Conservation (phyloP, 2,113 vertebrate species). For the Apeltes quadracus region DNA sequence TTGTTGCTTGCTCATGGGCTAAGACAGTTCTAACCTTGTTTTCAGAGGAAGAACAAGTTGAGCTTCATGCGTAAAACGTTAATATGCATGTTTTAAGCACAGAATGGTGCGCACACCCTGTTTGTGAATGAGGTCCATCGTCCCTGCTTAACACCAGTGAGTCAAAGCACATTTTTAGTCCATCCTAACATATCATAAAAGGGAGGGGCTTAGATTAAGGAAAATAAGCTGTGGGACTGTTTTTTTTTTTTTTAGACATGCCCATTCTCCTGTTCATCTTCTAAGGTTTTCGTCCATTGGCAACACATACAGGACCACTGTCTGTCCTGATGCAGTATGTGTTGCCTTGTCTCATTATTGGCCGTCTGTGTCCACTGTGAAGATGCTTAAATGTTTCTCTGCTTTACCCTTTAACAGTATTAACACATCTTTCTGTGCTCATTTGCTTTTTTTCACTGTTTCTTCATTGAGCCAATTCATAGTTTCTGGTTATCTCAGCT, state of each 20-base stretch:
- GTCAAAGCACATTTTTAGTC: background rate
- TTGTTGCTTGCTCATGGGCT: background rate
- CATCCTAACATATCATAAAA: background rate
- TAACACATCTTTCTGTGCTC: constrained; percentile 48
- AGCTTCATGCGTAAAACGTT: background rate
- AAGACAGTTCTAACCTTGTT: background rate
- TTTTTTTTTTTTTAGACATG: constrained; percentile 64
- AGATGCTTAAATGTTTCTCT: constrained; percentile 47
- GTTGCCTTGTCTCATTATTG: constrained; percentile 42
- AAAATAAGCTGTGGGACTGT: constrained; percentile 68
- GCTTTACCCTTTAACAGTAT: constrained; percentile 30
- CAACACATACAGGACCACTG: constrained; percentile 50
- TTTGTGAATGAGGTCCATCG: background rate
- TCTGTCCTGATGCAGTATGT: constrained; percentile 51
- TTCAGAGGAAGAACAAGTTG: background rate
- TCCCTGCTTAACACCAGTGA: background rate
- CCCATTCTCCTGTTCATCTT: constrained; percentile 56
- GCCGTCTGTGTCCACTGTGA: constrained; percentile 44
- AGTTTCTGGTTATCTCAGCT: constrained; percentile 8
- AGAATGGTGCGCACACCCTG: background rate
- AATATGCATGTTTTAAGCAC: background rate
- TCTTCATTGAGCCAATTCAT: constrained; percentile 8
- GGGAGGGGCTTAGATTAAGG: constrained; percentile 10
- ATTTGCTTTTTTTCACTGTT: constrained; percentile 33
- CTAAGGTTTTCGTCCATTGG: constrained; percentile 38